These are phyloP conservation scores for Otus sunia DNA, from an alignment of 2,113 vertebrate genomes.

Conservation along the genomic window DNA sequence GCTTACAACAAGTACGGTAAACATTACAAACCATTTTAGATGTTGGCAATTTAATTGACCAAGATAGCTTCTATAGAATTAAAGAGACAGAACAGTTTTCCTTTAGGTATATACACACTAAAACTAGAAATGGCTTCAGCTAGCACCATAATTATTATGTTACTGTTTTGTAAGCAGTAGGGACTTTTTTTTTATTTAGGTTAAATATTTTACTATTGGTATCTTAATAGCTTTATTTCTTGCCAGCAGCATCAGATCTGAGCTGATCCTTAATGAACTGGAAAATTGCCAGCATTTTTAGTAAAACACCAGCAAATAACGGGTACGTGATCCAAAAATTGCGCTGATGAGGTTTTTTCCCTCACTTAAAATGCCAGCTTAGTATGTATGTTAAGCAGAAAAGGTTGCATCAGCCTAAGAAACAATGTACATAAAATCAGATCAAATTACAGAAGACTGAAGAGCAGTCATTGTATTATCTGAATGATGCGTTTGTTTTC, in stretches of 20 bases:
- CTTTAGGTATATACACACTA: background rate
- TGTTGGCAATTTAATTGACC: background rate
- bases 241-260: background rate
- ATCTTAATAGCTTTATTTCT: conserved; percentile 6
- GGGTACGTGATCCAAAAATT: background rate
- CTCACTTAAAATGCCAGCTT: background rate
- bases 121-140: background rate
- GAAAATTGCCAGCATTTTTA: conserved; percentile 37
- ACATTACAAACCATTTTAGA: background rate
- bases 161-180: background rate
- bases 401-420: background rate
- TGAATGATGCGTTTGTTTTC: background rate
- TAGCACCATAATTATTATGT: background rate
- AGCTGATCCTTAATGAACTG: conserved; percentile 38
- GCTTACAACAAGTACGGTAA: background rate
- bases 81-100: background rate
- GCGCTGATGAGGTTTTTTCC: background rate
- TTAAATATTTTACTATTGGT: conserved; percentile 36
- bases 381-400: background rate
- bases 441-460: background rate
- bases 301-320: conserved; percentile 9
- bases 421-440: background rate
- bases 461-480: background rate
- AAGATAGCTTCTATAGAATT: background rate
- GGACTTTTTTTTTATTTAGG: background rate